phyloP scores from a whole-genome alignment of 2,797 vertebrate genomes.

The Orestias chungarensis region DNA sequence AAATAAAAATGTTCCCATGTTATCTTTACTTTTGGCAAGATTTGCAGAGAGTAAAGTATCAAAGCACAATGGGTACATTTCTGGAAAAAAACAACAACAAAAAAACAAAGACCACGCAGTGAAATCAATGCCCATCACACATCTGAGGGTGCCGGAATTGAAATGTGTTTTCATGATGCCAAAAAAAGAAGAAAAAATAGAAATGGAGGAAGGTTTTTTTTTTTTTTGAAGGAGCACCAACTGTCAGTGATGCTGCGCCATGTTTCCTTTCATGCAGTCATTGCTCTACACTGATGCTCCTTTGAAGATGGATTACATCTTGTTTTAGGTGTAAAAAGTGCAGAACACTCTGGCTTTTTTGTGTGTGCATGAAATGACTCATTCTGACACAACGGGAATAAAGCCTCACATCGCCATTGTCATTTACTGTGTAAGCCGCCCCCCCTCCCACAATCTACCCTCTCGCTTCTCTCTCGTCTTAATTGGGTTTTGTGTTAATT shows the following conservation, averaged over 20 bases:
- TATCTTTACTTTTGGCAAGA: constrained; percentile 44
- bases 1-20: constrained; percentile 35
- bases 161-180: constrained; percentile 56
- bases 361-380: constrained; percentile 65
- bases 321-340: constrained; percentile 71
- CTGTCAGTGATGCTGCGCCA: constrained; percentile 54
- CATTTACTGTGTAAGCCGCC: constrained; percentile 46
- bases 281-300: constrained; percentile 50
- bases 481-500: constrained; percentile 45
- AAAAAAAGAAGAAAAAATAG: constrained; percentile 46
- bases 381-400: constrained; percentile 52
- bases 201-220: constrained; percentile 47
- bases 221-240: constrained; percentile 59
- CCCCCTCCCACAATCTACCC: background rate
- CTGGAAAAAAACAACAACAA: no score
- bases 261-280: constrained; percentile 67
- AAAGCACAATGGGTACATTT: constrained; percentile 64
- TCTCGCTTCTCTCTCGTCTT: constrained; percentile 23
- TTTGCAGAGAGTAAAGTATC: constrained; percentile 56
- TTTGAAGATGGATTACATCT: constrained; percentile 73
- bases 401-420: constrained; percentile 42
- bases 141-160: constrained; percentile 58
- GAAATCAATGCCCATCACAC: constrained; percentile 67
- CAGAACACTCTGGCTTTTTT: constrained; percentile 60
- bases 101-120: constrained; percentile 59